Conservation (phyloP, 2,113 vertebrate genomes). For the Corythornis vintsioides region DNA sequence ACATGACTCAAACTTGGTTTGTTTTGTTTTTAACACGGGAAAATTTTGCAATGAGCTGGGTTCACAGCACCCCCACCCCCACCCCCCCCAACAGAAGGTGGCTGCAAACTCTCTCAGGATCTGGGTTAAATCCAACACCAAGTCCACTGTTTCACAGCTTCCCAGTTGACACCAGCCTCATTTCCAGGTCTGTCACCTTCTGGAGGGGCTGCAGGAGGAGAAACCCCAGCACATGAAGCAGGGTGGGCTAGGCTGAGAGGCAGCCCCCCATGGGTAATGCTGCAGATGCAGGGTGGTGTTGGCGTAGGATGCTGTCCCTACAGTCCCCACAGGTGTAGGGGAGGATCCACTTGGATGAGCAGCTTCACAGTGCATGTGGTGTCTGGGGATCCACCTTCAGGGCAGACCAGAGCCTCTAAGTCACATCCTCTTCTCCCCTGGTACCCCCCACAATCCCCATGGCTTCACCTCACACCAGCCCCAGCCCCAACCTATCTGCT, state of each 20-base stretch:
- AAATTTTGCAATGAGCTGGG: not conserved
- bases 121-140: not conserved
- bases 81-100: not conserved
- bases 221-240: fast-evolving
- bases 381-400: not conserved
- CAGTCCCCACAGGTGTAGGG: too few relatives aligned
- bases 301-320: not conserved
- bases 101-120: not conserved
- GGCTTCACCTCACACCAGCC: not conserved
- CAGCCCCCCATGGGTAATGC: fast-evolving
- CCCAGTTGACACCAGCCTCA: not conserved
- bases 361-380: not conserved
- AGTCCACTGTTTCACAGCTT: not conserved
- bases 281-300: not conserved
- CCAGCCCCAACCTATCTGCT: not conserved
- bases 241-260: not conserved
- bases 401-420: not conserved
- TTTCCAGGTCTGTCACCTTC: not conserved
- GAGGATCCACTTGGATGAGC: not conserved
- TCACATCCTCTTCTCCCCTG: not conserved
- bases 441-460: not conserved
- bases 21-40: not conserved
- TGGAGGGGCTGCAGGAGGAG: fast-evolving
- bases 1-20: not conserved
- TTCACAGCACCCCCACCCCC: not conserved